A percentile compares a stretch with the other conserved stretches of the same genome.
phyloP scores from a whole-genome alignment of 1,140 invertebrate genomes.

The Radopholus similis region DNA sequence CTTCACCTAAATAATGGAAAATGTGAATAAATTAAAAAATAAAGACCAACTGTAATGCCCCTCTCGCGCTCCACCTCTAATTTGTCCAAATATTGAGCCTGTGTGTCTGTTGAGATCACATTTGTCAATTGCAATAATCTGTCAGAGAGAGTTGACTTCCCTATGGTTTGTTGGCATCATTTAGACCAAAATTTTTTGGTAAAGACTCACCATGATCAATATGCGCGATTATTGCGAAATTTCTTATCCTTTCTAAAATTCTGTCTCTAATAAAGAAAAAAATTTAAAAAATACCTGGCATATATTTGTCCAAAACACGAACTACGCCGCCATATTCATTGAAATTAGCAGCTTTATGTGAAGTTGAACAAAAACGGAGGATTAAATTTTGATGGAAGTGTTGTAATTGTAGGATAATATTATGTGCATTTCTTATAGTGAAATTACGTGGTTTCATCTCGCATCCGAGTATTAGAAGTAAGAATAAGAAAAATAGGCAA shows the following conservation, averaged over 20 bases:
- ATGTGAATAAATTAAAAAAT: neutral
- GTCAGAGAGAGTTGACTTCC: constrained; percentile 91
- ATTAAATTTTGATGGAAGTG: neutral
- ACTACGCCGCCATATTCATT: neutral
- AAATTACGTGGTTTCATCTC: neutral
- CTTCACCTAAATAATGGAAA: constrained; percentile 67
- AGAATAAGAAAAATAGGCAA: neutral
- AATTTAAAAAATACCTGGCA: neutral
- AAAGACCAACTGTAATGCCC: constrained; percentile 76
- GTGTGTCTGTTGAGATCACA: constrained; percentile 43
- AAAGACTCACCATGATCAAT: constrained; percentile 75
- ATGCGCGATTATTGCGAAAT: constrained; percentile 94
- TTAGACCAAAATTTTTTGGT: neutral
- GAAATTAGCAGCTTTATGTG: neutral
- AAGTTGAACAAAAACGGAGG: neutral
- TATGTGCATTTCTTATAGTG: neutral
- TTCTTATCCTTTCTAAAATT: constrained; percentile 72
- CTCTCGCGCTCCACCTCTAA: constrained; percentile 74
- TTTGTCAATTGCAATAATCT: constrained; percentile 78
- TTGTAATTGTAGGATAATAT: neutral
- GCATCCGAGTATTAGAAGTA: neutral
- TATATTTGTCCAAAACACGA: neutral
- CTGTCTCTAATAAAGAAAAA: neutral
- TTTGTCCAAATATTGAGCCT: constrained; percentile 80
- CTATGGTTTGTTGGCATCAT: neutral